These are phyloP conservation scores for Terebella lapidaria DNA, from an alignment of 2,888 invertebrate species.

Conservation along the genomic window DNA sequence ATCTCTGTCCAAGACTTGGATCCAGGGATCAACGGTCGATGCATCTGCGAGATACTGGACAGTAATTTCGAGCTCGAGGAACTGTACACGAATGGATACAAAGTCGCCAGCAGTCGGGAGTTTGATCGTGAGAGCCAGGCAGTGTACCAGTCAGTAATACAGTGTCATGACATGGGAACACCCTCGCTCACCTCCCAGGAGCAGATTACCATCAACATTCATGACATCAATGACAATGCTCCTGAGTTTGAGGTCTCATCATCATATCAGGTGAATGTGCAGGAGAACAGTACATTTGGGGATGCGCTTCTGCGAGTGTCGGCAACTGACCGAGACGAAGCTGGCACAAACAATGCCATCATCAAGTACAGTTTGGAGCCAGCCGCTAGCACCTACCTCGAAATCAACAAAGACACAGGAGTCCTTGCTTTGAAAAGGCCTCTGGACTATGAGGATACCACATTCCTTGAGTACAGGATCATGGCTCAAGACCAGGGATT, in stretches of 20 bases:
- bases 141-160: slow-evolving; percentile 34
- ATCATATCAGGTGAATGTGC: slow-evolving; percentile 34
- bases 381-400: background rate
- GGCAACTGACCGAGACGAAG: slow-evolving; percentile 18
- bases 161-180: slow-evolving; percentile 36
- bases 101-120: slow-evolving; percentile 57
- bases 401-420: background rate
- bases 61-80: slow-evolving; percentile 9
- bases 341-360: slow-evolving; percentile 32
- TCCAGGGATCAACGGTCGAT: slow-evolving; percentile 37
- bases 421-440: background rate
- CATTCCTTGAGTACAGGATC: slow-evolving; percentile 28
- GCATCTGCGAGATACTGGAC: slow-evolving; percentile 29
- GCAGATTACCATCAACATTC: slow-evolving; percentile 29
- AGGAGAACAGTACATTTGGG: background rate
- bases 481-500: slow-evolving; percentile 36
- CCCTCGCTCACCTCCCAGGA: slow-evolving; percentile 28
- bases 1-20: slow-evolving; percentile 42
- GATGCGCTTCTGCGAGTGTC: slow-evolving; percentile 1
- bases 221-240: slow-evolving; percentile 39
- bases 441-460: slow-evolving; percentile 20
- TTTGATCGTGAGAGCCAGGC: slow-evolving; percentile 65
- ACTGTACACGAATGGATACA: slow-evolving; percentile 8
- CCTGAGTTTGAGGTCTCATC: slow-evolving; percentile 65
- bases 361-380: slow-evolving; percentile 10